These are phyloP conservation scores for Ondatra zibethicus DNA, from an alignment of 2,113 vertebrate species.

Conservation along the genomic window DNA sequence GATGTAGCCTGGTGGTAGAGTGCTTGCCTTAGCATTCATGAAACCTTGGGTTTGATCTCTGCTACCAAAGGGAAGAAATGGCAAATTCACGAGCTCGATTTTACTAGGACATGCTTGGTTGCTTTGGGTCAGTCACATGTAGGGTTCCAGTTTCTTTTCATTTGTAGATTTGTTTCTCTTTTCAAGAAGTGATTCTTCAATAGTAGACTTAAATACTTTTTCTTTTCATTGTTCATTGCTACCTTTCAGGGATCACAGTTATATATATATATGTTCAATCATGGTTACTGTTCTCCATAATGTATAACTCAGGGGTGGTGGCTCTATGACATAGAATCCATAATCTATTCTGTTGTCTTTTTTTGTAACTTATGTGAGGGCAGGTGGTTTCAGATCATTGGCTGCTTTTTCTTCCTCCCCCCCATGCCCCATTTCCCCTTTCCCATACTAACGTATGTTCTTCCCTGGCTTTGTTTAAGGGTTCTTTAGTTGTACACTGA, in stretches of 20 bases:
- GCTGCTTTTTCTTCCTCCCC: neutral
- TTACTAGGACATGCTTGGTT: neutral
- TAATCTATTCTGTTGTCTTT: neutral
- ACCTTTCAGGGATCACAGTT: neutral
- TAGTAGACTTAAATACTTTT: neutral
- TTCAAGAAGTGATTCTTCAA: neutral
- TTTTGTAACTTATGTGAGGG: neutral
- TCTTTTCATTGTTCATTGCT: neutral
- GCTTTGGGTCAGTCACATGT: neutral
- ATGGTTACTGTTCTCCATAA: neutral
- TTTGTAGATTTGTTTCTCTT: neutral
- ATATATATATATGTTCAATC: neutral
- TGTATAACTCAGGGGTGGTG: neutral
- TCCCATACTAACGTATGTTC: neutral
- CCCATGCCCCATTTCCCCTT: no score
- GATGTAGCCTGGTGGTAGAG: neutral
- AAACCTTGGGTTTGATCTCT: neutral
- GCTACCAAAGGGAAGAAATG: neutral
- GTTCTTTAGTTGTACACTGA: neutral
- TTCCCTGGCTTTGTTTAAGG: slow-evolving; percentile 38
- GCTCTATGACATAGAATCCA: neutral
- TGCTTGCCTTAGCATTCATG: neutral
- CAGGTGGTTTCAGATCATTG: neutral
- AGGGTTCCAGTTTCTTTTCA: neutral
- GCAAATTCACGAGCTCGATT: neutral